A percentile compares a stretch with the other conserved stretches of the same genome.
Evolutionary conservation across 1,140 invertebrate species (phyloP).

Genomic region (Colletes gigas): DNA sequence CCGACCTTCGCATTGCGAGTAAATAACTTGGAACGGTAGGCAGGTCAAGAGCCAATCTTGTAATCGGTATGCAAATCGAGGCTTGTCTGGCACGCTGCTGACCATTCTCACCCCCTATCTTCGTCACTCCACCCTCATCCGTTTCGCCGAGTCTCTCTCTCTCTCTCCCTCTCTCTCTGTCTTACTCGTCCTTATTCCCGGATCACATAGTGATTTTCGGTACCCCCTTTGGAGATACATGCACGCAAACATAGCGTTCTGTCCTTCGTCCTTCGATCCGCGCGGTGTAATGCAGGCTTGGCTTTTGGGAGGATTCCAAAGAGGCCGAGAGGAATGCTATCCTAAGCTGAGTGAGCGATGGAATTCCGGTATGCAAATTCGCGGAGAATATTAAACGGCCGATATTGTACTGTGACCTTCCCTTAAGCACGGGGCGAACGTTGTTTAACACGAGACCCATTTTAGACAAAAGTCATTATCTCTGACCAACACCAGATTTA

Average conservation of each 20-base stretch:
- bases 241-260: background rate
- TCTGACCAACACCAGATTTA: no score
- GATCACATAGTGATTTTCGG: background rate
- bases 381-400: constrained; percentile 51
- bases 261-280: constrained; percentile 41
- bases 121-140: background rate
- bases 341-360: constrained; percentile 49
- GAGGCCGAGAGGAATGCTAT: constrained; percentile 35
- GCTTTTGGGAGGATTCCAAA: constrained; percentile 52
- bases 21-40: constrained; percentile 27
- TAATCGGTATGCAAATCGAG: constrained; percentile 61
- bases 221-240: background rate
- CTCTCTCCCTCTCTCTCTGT: background rate
- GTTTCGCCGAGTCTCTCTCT: background rate
- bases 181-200: background rate
- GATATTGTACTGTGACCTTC: constrained; percentile 36
- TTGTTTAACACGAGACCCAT: no score
- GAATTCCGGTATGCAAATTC: constrained; percentile 54
- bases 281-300: constrained; percentile 7
- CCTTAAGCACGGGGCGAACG: no score
- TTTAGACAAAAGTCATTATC: no score
- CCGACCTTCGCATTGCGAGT: constrained; percentile 2
- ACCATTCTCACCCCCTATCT: background rate
- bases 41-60: constrained; percentile 43
- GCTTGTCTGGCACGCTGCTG: constrained; percentile 32